Evolutionary conservation across 2,113 vertebrate species (phyloP).

Genomic region (Chelonoidis abingdonii): DNA sequence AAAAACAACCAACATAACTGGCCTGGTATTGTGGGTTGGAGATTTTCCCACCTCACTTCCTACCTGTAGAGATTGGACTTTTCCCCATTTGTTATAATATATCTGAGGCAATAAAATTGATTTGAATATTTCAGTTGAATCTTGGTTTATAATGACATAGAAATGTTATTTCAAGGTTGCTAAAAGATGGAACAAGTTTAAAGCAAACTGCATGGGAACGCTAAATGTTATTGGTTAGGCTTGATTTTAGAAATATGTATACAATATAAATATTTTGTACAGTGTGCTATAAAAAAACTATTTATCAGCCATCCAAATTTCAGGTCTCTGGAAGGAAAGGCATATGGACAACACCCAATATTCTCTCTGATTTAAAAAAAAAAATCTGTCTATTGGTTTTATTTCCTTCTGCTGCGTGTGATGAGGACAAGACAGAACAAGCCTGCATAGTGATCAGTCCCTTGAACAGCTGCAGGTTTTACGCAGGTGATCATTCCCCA

Average conservation of each 20-base stretch:
- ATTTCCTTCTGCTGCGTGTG: not conserved
- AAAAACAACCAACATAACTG: not conserved
- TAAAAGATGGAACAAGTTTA: not conserved
- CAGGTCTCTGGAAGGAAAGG: not conserved
- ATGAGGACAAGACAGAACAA: not conserved
- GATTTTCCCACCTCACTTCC: not conserved
- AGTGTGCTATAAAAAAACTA: not conserved
- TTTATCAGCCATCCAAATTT: not conserved
- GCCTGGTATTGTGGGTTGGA: not conserved
- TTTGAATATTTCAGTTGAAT: slow-evolving; percentile 26
- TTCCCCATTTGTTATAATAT: slow-evolving; percentile 13
- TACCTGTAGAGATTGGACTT: not conserved
- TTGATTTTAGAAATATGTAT: not conserved
- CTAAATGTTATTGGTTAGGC: not conserved
- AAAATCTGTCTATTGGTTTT: not conserved
- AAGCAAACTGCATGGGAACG: not conserved
- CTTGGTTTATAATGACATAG: not conserved
- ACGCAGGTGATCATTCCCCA: not conserved
- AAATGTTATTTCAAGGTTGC: not conserved
- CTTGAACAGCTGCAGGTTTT: not conserved
- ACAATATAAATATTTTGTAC: not conserved
- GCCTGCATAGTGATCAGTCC: not conserved
- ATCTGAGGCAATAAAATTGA: slow-evolving; percentile 7
- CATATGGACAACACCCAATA: not conserved
- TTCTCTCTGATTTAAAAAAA: not conserved